A percentile compares a stretch with the other conserved stretches of the same genome.
Evolutionary conservation across 2,113 vertebrate species (phyloP).

Genomic region (Lophochroa leadbeateri): DNA sequence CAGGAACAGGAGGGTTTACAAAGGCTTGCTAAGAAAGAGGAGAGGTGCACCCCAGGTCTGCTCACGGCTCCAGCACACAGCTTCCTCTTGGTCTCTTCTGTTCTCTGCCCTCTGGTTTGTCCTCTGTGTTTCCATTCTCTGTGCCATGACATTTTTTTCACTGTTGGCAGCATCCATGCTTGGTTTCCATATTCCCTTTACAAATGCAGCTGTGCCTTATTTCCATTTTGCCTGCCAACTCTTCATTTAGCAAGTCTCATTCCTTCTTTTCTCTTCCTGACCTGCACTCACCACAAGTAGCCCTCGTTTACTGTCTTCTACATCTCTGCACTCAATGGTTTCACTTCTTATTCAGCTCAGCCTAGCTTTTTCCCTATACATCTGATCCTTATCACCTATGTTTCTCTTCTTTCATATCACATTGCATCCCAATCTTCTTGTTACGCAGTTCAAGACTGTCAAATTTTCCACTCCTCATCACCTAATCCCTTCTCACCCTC

Average conservation of each 20-base stretch:
- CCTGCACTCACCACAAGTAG: too few species aligned
- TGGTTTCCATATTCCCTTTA: neutral
- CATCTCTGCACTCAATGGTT: neutral
- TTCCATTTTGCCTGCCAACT: neutral
- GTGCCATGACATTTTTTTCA: neutral
- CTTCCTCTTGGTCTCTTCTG: neutral
- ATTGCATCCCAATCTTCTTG: neutral
- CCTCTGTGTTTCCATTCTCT: neutral
- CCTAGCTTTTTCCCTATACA: neutral
- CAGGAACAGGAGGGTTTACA: neutral
- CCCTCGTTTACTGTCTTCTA: neutral
- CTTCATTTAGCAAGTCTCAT: fast-evolving
- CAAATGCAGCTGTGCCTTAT: neutral
- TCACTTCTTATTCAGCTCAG: neutral
- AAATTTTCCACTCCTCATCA: neutral
- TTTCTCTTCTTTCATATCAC: neutral
- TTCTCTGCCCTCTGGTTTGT: neutral
- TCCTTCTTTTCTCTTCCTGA: neutral
- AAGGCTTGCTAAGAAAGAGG: too few species aligned
- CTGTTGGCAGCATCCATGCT: neutral
- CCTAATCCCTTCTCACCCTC: neutral
- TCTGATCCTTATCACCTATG: neutral
- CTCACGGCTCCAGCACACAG: fast-evolving
- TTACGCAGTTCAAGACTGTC: neutral
- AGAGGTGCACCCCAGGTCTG: neutral